Evolutionary conservation across 1,140 invertebrate genomes (phyloP), one percentile per base, ranked within the genome.

Genomic region (Aphelenchoides avenae): DNA sequence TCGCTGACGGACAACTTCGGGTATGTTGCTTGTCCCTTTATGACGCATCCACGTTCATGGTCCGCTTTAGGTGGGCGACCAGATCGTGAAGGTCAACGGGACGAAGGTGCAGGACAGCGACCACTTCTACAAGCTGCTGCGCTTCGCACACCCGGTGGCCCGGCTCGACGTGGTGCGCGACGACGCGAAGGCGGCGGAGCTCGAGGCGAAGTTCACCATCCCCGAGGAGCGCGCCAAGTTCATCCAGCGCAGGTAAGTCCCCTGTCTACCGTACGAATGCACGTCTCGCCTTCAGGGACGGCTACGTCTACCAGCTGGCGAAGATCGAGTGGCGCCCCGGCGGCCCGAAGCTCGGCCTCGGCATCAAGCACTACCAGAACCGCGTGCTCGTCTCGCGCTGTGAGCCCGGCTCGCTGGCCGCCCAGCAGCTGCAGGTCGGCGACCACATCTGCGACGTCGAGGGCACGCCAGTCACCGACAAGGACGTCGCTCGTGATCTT

Each of bases 371-470:
- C 57, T 70, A 48, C 51, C 60, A 70, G 44, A 75, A 66, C 26
- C 56, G 61, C 27, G 61, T 64, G n/a, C 42, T 64, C 5, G 61
- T 64, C 11, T 69, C 57, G 11, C 39, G 52, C 27, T 42, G 54
- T 11, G 52, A 66, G 29, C 4, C 43, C 15, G 66, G 61, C n/a
- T 70, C 64, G 11, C 26, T 70, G 3, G 49, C 66, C 11, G 60
- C 50, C 9, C 20, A 30, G 13, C 31, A 64, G 29, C 36, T 66
- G 5, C 30, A 30, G 13, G 48, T 73, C 27, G 71, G 71, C 11
- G 70, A 72, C 47, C 71, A 68, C 42, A 57, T 72, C 30, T 50
- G 68, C 34, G 70, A 74, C 31, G 61, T 74, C 26, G 64, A 72
- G 24, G 62, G 58, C 15, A 50, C 47, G 18, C 62, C 60, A 6